Percentiles rank a stretch among this genome's conserved stretches.
phyloP scores from a whole-genome alignment of 2,113 vertebrate genomes.

The Coracopsis vasa region DNA sequence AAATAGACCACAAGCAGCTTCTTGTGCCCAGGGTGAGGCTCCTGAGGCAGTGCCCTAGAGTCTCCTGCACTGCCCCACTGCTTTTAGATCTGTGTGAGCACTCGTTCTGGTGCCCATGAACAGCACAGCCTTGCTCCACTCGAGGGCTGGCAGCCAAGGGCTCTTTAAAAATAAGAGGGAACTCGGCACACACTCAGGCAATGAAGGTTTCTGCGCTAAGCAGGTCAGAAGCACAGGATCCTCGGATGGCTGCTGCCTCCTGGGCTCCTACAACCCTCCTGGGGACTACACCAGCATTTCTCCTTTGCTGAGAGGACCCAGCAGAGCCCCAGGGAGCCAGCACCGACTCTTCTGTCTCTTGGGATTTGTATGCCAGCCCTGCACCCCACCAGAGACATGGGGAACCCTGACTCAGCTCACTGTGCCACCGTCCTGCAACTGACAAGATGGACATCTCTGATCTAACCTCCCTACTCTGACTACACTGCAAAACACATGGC shows the following conservation, averaged over 20 bases:
- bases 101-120: background rate
- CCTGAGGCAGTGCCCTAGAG: background rate
- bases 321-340: background rate
- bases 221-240: background rate
- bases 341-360: background rate
- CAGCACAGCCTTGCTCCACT: background rate
- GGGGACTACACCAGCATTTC: background rate
- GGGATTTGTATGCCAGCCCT: background rate
- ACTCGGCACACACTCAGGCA: background rate
- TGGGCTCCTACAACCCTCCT: background rate
- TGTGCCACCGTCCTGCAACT: rapidly evolving
- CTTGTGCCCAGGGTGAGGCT: background rate
- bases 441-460: background rate
- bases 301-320: background rate
- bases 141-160: background rate
- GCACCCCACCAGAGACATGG: background rate
- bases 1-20: background rate
- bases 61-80: background rate
- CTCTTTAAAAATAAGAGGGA: constrained; percentile 22
- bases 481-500: background rate
- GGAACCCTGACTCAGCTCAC: background rate
- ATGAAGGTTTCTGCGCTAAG: background rate
- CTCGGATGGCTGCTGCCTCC: background rate
- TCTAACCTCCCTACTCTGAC: background rate
- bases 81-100: background rate